Conservation (phyloP, 1,140 invertebrate genomes). For the Ylistrum balloti region DNA sequence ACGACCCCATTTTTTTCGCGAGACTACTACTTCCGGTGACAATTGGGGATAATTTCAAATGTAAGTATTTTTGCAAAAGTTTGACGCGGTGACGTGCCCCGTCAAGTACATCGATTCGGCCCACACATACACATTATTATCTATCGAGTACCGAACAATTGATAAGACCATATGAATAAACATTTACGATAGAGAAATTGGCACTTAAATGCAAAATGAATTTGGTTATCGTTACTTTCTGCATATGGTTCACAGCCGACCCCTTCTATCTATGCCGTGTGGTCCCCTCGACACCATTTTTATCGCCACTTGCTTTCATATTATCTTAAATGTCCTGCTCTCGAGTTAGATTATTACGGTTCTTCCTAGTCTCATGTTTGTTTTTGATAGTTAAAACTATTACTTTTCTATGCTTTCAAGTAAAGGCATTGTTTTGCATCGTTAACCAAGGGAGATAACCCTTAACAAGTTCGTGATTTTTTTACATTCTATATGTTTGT, state of each 20-base stretch:
- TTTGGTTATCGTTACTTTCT: background rate
- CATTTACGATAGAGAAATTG: background rate
- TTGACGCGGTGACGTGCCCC: slow-evolving; percentile 36
- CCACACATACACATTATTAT: background rate
- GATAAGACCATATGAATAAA: background rate
- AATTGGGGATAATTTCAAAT: slow-evolving; percentile 28
- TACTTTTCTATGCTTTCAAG: too few species aligned
- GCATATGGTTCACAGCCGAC: background rate
- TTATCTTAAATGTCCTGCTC: too few species aligned
- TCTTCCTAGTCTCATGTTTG: too few species aligned
- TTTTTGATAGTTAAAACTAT: too few species aligned
- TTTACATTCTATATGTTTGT: too few species aligned
- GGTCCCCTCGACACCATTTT: background rate
- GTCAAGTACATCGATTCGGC: background rate
- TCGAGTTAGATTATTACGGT: too few species aligned
- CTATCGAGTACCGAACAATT: background rate
- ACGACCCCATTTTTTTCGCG: background rate
- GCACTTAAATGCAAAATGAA: background rate
- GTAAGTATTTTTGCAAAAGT: slow-evolving; percentile 21
- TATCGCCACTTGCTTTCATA: background rate
- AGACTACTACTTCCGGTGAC: slow-evolving; percentile 32
- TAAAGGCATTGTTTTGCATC: too few species aligned
- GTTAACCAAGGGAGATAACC: too few species aligned
- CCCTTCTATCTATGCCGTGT: background rate
- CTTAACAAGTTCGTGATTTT: too few species aligned